These are phyloP conservation scores for Drosophila varians DNA, from an alignment of 1,140 invertebrate genomes.

Conservation along the genomic window DNA sequence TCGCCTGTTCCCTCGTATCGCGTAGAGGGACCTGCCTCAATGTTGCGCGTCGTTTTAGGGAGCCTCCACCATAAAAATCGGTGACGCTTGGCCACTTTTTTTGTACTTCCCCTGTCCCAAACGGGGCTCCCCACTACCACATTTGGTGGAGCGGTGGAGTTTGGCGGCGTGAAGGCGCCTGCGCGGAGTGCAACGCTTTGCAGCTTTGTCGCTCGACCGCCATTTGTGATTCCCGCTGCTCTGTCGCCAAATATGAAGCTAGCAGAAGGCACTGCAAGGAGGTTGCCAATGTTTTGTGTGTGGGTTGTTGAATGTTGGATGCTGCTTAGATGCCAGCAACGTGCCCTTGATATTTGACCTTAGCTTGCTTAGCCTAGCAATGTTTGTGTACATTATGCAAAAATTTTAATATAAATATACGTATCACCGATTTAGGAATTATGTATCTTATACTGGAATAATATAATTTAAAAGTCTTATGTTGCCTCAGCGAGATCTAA, in stretches of 20 bases:
- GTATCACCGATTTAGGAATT: too few relatives aligned
- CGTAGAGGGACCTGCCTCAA: conserved; percentile 83
- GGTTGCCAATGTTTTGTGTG: conserved; percentile 30
- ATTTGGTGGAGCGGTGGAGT: conserved; percentile 15
- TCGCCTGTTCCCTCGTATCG: conserved; percentile 76
- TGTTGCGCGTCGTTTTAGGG: conserved; percentile 73
- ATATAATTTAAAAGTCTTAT: background rate
- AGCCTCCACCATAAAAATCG: conserved; percentile 56
- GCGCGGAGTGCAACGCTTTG: conserved; percentile 57
- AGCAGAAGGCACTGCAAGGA: conserved; percentile 66
- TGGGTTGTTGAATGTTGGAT: conserved; percentile 13
- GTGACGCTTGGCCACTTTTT: conserved; percentile 35
- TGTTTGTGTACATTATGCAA: background rate
- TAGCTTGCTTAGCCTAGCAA: background rate
- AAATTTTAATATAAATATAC: too few relatives aligned
- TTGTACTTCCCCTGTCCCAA: background rate
- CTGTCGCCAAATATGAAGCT: conserved; percentile 78
- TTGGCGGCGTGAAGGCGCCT: conserved; percentile 47
- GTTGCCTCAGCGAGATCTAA: conserved; percentile 23
- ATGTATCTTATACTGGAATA: too few relatives aligned
- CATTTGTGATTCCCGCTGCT: conserved; percentile 66
- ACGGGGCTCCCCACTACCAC: background rate
- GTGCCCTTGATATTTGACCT: conserved; percentile 55
- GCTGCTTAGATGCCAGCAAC: conserved; percentile 21
- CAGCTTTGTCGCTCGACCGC: conserved; percentile 68